A percentile compares a stretch with the other conserved stretches of the same genome.
Evolutionary conservation across 2,888 invertebrate species (phyloP).

Genomic region (Diplazon laetatorius): DNA sequence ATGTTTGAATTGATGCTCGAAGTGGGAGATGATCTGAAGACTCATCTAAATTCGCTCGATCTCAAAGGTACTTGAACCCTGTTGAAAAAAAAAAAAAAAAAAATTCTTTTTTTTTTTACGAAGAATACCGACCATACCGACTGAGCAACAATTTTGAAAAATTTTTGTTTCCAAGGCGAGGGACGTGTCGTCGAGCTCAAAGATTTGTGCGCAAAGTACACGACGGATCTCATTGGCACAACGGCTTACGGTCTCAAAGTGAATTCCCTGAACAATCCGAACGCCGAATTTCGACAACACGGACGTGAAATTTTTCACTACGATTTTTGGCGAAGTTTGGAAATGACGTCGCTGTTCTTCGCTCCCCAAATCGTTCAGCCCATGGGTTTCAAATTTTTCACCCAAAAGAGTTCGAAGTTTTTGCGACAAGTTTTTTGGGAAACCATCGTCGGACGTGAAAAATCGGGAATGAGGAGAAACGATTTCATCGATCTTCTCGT

Average conservation of each 20-base stretch:
- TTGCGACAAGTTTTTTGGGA: constrained; percentile 81
- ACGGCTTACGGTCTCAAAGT: constrained; percentile 83
- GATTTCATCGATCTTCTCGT: constrained; percentile 83
- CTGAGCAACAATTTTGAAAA: background rate
- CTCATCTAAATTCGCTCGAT: constrained; percentile 63
- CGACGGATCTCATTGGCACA: constrained; percentile 83
- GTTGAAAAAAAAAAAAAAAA: background rate
- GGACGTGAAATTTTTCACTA: constrained; percentile 81
- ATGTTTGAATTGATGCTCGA: constrained; percentile 74
- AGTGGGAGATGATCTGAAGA: constrained; percentile 70
- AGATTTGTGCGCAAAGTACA: constrained; percentile 75
- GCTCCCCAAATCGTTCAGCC: constrained; percentile 79
- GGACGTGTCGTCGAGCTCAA: constrained; percentile 74
- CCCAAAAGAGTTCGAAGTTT: constrained; percentile 77
- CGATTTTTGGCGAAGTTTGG: constrained; percentile 76
- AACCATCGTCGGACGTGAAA: constrained; percentile 81
- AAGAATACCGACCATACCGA: background rate
- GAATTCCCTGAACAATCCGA: constrained; percentile 81
- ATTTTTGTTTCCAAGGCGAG: constrained; percentile 56
- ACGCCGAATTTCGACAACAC: constrained; percentile 81
- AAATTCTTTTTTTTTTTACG: too few relatives aligned
- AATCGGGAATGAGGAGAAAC: constrained; percentile 79
- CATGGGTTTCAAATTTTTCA: constrained; percentile 80
- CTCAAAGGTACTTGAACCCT: constrained; percentile 67
- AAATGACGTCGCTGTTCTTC: constrained; percentile 81